Evolutionary conservation across 2,113 vertebrate species (phyloP), one percentile per base, ranked within the genome.

Genomic region (Psephotus haematonotus): DNA sequence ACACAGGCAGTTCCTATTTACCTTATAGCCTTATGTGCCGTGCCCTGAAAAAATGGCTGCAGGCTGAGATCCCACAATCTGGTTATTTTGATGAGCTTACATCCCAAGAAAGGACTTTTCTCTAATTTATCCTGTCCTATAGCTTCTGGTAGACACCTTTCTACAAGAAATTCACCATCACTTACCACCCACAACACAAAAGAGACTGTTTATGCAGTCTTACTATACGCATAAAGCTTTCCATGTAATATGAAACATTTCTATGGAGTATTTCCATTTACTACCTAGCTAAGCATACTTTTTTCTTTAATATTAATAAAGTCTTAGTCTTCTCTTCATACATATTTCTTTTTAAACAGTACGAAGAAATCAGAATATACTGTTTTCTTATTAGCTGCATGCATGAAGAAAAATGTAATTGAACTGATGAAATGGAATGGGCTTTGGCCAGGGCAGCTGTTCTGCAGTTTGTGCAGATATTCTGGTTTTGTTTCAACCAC

Each of bases 201-300:
- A 10, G 13, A 85, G 80, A 23, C 57, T 68, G 33, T 83, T 93
- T 71, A 86, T 72, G 55, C 76, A 82, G 52, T 37, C 82, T 95
- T 78, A 63, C 39, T 46, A 60, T 19, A 75, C 43, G 50, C 79
- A 80, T 63, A 82, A 93, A 78, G 11, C 83, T 50, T 86, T 84
- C 55, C 55, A 60, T 46, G n/a, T 60, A 88, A 63, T n/a, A 35
- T 9, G 29, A 88, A 86, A 55, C 70, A 81, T 28, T 70, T 81
- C 82, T 67, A 37, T n/a, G 23, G 18, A 64, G 33, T 62, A 52
- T 87, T 76, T 93, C n/a, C 63, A 74, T 77, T 87, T 93, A 74
- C 13, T 44, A 70, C 59, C 69, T 72, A 29, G 28, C 44, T 74
- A 74, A 67, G 63, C 20, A 78, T 29, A 31, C 10, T 57, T 88